phyloP scores from a whole-genome alignment of 2,888 invertebrate genomes.

The Eucriotettix oculatus region DNA sequence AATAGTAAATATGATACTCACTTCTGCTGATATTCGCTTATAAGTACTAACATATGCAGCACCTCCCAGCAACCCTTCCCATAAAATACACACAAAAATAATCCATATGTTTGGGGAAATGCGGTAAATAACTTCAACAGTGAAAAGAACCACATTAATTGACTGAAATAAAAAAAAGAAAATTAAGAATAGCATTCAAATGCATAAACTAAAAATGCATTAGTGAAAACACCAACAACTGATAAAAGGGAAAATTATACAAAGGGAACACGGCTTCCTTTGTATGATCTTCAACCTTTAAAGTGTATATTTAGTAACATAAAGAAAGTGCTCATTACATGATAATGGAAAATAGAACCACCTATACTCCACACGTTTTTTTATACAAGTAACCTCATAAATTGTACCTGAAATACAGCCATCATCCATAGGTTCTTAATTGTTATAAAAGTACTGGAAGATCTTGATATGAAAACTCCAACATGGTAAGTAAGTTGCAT shows the following conservation, averaged over 20 bases:
- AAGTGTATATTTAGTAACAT: too few species aligned
- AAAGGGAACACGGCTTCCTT: too few species aligned
- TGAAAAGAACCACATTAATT: slow-evolving; percentile 43
- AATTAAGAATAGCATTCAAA: not conserved
- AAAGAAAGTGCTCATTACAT: too few species aligned
- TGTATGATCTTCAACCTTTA: too few species aligned
- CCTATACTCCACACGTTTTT: too few species aligned
- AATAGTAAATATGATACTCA: slow-evolving; percentile 20
- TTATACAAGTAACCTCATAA: not conserved
- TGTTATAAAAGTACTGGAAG: slow-evolving; percentile 55
- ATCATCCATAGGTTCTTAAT: slow-evolving; percentile 54
- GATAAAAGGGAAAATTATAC: too few species aligned
- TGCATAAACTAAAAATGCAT: not conserved
- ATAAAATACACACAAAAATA: slow-evolving; percentile 44
- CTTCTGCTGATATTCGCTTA: slow-evolving; percentile 50
- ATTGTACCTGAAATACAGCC: slow-evolving; percentile 45
- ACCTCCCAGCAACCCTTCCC: slow-evolving; percentile 61
- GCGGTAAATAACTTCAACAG: slow-evolving; percentile 41
- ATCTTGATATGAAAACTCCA: slow-evolving; percentile 67
- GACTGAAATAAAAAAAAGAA: slow-evolving; percentile 29
- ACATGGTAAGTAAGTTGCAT: slow-evolving; percentile 67
- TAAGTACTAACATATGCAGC: slow-evolving; percentile 75
- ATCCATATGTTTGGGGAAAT: slow-evolving; percentile 50
- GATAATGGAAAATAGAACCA: too few species aligned
- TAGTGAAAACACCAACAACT: too few species aligned